These are phyloP conservation scores for Corvus hawaiiensis DNA, from an alignment of 2,113 vertebrate species.

Conservation along the genomic window DNA sequence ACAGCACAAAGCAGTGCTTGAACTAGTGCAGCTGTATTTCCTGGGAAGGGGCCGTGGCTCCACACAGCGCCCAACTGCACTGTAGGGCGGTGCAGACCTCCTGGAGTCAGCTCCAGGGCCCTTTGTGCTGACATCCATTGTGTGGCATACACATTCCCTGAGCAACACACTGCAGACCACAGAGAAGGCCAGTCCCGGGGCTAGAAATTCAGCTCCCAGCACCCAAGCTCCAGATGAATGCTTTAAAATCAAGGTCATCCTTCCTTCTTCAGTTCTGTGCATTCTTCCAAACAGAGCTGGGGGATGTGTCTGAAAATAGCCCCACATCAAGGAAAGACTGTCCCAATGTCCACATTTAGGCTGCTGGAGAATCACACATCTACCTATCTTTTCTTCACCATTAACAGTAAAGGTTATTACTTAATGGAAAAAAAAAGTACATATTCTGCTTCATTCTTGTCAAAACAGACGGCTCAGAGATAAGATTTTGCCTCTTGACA, in stretches of 20 bases:
- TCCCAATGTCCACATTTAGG: neutral
- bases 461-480: neutral
- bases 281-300: neutral
- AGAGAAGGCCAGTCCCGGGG: neutral
- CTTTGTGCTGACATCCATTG: neutral
- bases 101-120: neutral
- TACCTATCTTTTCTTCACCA: neutral
- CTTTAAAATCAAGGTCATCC: slow-evolving; percentile 1
- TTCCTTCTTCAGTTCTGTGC: neutral
- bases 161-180: neutral
- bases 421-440: neutral
- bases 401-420: neutral
- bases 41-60: rapidly evolving
- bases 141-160: neutral
- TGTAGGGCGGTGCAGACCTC: neutral
- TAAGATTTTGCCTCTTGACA: neutral
- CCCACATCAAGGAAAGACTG: neutral
- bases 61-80: neutral
- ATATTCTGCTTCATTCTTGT: neutral
- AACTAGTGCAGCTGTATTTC: neutral
- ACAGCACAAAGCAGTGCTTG: neutral
- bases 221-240: neutral
- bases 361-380: neutral
- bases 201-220: neutral
- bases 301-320: neutral